A percentile compares a stretch with the other conserved stretches of the same genome.
phyloP scores from a whole-genome alignment of 1,140 invertebrate species.

The Cataglyphis hispanica region DNA sequence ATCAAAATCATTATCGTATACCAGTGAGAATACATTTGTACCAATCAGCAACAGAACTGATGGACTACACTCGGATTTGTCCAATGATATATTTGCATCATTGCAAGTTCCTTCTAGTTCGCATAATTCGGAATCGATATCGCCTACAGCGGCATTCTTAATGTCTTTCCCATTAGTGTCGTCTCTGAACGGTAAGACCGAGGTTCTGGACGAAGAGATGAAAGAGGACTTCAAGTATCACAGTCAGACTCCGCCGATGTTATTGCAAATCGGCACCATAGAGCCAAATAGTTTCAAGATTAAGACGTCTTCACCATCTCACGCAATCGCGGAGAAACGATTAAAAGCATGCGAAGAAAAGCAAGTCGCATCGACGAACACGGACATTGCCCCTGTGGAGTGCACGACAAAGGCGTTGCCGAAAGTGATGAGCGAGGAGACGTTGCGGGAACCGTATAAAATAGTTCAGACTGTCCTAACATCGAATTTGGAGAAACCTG shows the following conservation, averaged over 20 bases:
- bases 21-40: conserved; percentile 85
- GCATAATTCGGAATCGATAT: conserved; percentile 90
- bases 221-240: conserved; percentile 87
- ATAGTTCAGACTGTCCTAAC: conserved; percentile 76
- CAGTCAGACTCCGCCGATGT: conserved; percentile 87
- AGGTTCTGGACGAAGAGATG: conserved; percentile 87
- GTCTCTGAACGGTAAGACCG: conserved; percentile 87
- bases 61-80: conserved; percentile 89
- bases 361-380: conserved; percentile 1
- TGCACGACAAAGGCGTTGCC: conserved; percentile 78
- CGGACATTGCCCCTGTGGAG: conserved; percentile 52
- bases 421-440: conserved; percentile 81
- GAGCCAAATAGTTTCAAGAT: conserved; percentile 87
- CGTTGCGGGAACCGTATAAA: conserved; percentile 82
- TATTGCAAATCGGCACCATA: conserved; percentile 89
- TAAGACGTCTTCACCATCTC: conserved; percentile 70
- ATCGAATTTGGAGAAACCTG: conserved; percentile 63
- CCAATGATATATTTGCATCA: conserved; percentile 91
- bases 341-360: conserved; percentile 68
- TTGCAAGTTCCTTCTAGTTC: conserved; percentile 88
- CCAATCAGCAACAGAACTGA: conserved; percentile 87
- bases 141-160: conserved; percentile 92
- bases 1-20: conserved; percentile 84
- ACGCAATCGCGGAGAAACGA: conserved; percentile 64
- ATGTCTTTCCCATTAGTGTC: conserved; percentile 92